Conservation (phyloP, 2,113 vertebrate genomes). For the Dasyornis broadbenti region DNA sequence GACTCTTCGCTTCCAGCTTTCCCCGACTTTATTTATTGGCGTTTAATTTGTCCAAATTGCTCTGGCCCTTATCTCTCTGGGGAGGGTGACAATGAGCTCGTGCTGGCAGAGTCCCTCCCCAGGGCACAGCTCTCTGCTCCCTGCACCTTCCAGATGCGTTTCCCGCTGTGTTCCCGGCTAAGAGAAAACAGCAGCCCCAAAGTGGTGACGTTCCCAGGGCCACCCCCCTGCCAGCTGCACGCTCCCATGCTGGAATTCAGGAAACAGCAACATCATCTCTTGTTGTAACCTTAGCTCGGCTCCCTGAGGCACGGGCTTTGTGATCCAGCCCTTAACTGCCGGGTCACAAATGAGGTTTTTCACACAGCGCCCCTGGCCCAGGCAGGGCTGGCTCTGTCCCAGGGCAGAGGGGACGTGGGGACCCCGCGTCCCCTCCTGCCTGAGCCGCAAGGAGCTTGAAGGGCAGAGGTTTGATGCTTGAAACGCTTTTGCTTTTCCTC, state of each 20-base stretch:
- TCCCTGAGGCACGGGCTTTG: not conserved
- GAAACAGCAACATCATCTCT: rapidly evolving
- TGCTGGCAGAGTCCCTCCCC: not conserved
- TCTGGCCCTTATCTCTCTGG: not conserved
- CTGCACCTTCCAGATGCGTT: not conserved
- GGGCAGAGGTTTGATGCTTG: not conserved
- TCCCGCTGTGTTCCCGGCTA: not conserved
- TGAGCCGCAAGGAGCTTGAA: not conserved
- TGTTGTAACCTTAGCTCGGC: not conserved
- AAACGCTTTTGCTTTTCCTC: not conserved
- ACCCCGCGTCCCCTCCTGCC: not conserved
- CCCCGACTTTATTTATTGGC: not conserved
- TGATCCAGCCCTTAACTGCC: not conserved
- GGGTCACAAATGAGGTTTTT: not conserved
- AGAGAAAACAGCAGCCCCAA: not conserved
- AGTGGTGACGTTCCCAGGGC: rapidly evolving
- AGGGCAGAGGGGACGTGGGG: not conserved
- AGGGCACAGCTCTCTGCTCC: not conserved
- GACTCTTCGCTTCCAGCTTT: not conserved
- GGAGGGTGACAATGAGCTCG: not conserved
- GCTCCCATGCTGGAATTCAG: not conserved
- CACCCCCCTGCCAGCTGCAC: not conserved
- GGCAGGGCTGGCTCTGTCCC: not conserved
- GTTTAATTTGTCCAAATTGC: not conserved
- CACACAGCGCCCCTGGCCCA: not conserved